Evolutionary conservation across 2,797 vertebrate genomes (phyloP).

Genomic region (Tympanoctomys barrerae): DNA sequence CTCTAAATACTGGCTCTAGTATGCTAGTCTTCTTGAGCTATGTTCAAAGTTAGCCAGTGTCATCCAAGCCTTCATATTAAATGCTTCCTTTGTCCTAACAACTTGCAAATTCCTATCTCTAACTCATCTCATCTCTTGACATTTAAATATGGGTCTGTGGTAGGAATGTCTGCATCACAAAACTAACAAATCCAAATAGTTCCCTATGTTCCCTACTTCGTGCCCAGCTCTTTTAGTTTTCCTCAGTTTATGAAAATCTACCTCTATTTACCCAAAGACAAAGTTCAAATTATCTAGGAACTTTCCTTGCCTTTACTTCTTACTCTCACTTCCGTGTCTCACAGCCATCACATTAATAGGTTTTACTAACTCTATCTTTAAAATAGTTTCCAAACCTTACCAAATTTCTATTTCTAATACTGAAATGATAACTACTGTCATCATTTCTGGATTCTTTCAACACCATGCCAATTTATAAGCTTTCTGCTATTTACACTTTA

Average conservation of each 20-base stretch:
- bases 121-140: not conserved
- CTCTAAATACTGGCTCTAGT: not conserved
- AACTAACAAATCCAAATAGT: not conserved
- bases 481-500: not conserved
- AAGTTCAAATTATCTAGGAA: not conserved
- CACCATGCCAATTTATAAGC: not conserved
- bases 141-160: not conserved
- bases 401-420: not conserved
- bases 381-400: slow-evolving; percentile 31
- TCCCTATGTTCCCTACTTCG: not conserved
- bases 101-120: not conserved
- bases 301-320: not conserved
- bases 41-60: not conserved
- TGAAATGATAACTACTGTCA: not conserved
- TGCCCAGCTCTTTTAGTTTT: not conserved
- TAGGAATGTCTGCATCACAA: not conserved
- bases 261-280: not conserved
- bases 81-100: not conserved
- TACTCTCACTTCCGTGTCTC: not conserved
- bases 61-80: not conserved
- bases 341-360: not conserved
- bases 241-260: not conserved
- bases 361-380: not conserved
- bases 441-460: not conserved
- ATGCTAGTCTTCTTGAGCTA: not conserved